phyloP scores from a whole-genome alignment of 1,140 invertebrate species.

The Drosophila pseudoobscura region DNA sequence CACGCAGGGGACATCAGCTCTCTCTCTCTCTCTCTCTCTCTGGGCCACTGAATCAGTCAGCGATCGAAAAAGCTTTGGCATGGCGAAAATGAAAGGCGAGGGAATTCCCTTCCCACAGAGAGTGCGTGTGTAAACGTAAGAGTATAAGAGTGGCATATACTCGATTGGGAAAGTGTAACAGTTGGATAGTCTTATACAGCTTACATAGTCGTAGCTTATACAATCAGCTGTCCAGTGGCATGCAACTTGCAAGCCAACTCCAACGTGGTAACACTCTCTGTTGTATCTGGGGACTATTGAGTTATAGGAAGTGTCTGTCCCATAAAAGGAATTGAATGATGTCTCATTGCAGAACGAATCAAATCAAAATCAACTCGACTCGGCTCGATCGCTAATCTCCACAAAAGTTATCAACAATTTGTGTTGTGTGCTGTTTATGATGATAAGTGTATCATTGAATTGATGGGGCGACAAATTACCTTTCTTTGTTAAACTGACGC shows the following conservation, averaged over 20 bases:
- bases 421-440: background rate
- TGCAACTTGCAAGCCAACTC: no score
- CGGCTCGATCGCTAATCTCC: background rate
- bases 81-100: no score
- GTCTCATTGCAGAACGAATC: no score
- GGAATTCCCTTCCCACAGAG: background rate
- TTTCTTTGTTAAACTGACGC: conserved; percentile 16
- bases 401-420: background rate
- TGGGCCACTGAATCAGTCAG: background rate
- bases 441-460: background rate
- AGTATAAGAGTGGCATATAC: background rate
- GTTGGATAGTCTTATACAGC: background rate
- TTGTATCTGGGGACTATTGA: no score
- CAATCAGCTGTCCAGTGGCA: no score
- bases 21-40: background rate
- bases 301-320: no score
- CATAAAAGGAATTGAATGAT: no score
- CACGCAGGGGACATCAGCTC: conserved; percentile 5
- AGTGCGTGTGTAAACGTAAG: background rate
- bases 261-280: no score
- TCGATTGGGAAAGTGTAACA: background rate
- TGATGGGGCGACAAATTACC: background rate
- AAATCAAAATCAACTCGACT: background rate
- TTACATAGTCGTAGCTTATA: no score
- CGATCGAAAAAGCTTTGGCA: background rate